Percentiles rank a stretch among this genome's conserved stretches.
Conservation (phyloP, 2,888 invertebrate genomes). For the Heliconius ismenius region DNA sequence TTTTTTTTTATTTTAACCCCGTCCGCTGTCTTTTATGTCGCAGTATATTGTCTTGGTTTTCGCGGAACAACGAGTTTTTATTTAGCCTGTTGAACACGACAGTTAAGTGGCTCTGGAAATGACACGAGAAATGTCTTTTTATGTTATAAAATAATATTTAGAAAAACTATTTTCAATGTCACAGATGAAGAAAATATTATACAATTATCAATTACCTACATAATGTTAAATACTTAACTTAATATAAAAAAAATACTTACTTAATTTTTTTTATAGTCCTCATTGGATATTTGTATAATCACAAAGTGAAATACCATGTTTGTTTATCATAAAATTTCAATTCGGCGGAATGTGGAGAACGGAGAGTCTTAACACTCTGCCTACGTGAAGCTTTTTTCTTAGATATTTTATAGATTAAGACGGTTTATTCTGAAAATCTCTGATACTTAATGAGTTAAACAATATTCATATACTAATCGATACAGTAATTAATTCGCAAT, state of each 20-base stretch:
- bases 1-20: conserved; percentile 31
- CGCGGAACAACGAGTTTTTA: conserved; percentile 34
- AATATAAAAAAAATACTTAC: too few relatives aligned
- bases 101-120: conserved; percentile 35
- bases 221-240: not conserved
- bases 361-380: too few relatives aligned
- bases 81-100: conserved; percentile 41
- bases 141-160: conserved; percentile 45
- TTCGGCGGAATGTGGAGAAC: too few relatives aligned
- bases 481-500: conserved; percentile 77
- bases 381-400: not conserved
- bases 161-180: conserved; percentile 39
- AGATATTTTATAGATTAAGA: not conserved
- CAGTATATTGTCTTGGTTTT: conserved; percentile 37
- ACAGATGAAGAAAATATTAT: conserved; percentile 2
- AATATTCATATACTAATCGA: conserved; percentile 67
- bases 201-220: not conserved
- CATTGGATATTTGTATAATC: too few relatives aligned
- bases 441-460: not conserved
- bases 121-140: conserved; percentile 36
- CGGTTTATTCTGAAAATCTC: not conserved
- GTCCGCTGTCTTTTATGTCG: conserved; percentile 36
- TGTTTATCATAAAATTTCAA: too few relatives aligned
- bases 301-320: too few relatives aligned
- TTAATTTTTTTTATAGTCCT: too few relatives aligned